phyloP scores from a whole-genome alignment of 2,113 vertebrate species.

The Emydocephalus ijimae region DNA sequence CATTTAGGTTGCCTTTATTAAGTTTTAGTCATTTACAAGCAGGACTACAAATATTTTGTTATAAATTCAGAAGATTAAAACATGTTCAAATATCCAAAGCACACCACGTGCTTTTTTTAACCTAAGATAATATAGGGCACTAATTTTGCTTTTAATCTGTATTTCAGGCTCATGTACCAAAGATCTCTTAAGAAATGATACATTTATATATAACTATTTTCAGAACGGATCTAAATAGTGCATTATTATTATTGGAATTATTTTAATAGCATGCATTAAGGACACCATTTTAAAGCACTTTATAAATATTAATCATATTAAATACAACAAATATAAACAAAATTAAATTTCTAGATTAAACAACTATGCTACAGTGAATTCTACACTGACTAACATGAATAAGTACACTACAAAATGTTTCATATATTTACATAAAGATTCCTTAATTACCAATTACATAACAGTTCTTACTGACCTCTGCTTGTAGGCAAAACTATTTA shows the following conservation, averaged over 20 bases:
- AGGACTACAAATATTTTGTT: not conserved
- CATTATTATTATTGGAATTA: not conserved
- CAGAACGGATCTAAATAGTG: not conserved
- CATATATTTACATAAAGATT: not conserved
- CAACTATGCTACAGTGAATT: accelerated
- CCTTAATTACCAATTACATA: not conserved
- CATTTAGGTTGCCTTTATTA: not conserved
- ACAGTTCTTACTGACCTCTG: not conserved
- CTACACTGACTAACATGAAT: accelerated
- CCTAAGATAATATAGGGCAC: accelerated
- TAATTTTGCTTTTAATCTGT: not conserved
- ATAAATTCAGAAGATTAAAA: not conserved
- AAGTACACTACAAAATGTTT: not conserved
- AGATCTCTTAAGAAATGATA: not conserved
- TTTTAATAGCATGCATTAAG: not conserved
- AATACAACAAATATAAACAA: not conserved
- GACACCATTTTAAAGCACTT: not conserved
- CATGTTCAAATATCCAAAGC: not conserved
- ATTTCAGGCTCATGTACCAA: not conserved
- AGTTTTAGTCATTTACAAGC: not conserved
- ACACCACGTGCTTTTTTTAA: not conserved
- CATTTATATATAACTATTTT: not conserved
- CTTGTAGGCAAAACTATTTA: not conserved
- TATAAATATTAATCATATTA: not conserved
- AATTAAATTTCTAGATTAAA: not conserved